phyloP scores from a whole-genome alignment of 92 coral and sea anemone species.

The Umimayanthus kanabou region DNA sequence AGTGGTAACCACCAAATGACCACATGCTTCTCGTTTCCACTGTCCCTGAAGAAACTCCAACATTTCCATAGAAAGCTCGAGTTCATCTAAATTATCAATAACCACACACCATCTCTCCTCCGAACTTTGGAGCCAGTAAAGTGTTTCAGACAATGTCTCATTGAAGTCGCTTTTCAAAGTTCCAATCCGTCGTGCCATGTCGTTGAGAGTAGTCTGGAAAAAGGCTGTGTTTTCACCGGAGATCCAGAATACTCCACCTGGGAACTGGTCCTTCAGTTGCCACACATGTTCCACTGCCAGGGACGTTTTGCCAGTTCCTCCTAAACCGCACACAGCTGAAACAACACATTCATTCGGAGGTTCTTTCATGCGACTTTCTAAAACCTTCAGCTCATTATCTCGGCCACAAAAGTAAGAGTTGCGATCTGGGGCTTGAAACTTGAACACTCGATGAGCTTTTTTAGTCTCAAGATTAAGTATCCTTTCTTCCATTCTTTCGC shows the following conservation, averaged over 20 bases:
- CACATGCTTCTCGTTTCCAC: slow-evolving; percentile 69
- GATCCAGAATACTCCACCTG: slow-evolving; percentile 87
- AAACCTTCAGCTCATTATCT: slow-evolving; percentile 45
- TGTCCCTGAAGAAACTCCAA: slow-evolving; percentile 62
- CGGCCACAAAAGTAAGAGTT: slow-evolving; percentile 72
- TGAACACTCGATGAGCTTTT: background rate
- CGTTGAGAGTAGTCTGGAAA: slow-evolving; percentile 66
- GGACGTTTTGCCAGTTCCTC: slow-evolving; percentile 87
- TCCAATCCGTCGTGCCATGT: slow-evolving; percentile 69
- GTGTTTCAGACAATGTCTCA: slow-evolving; percentile 61
- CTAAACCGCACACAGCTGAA: slow-evolving; percentile 76
- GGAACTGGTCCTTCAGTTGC: slow-evolving; percentile 54
- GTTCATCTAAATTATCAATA: slow-evolving; percentile 75
- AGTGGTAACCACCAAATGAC: slow-evolving; percentile 66
- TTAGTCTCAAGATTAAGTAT: slow-evolving; percentile 42
- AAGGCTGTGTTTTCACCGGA: slow-evolving; percentile 68
- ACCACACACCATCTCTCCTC: slow-evolving; percentile 68
- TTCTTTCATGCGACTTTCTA: slow-evolving; percentile 27
- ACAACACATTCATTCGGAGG: slow-evolving; percentile 30
- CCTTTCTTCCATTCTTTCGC: slow-evolving; percentile 35
- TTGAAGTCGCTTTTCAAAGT: slow-evolving; percentile 54
- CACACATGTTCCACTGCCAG: slow-evolving; percentile 78
- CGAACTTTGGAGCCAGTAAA: slow-evolving; percentile 54
- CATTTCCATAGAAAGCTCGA: slow-evolving; percentile 66
- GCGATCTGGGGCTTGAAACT: slow-evolving; percentile 64